These are phyloP conservation scores for Apocheima hispidaria DNA, from an alignment of 2,888 invertebrate species.

Conservation along the genomic window DNA sequence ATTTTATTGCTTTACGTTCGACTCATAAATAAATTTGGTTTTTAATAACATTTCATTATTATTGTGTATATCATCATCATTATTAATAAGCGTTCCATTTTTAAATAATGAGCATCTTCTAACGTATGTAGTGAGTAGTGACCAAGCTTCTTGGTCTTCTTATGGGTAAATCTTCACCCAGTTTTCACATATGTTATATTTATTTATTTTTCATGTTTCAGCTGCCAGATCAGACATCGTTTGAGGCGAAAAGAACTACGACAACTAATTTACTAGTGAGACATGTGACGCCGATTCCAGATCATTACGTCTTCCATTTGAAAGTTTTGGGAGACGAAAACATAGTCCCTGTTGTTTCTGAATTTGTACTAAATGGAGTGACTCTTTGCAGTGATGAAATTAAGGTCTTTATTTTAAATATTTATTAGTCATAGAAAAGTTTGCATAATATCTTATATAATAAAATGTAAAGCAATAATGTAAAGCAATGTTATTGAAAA, in stretches of 20 bases:
- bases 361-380: constrained; percentile 65
- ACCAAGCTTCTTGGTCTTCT: too few species aligned
- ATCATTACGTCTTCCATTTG: constrained; percentile 62
- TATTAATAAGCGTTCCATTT: too few species aligned
- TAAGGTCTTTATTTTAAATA: constrained; percentile 57
- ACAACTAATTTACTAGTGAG: constrained; percentile 58
- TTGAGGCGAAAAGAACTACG: constrained; percentile 51
- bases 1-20: too few species aligned
- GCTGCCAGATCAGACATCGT: constrained; percentile 39
- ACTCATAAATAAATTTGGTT: too few species aligned
- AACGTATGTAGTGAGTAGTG: too few species aligned
- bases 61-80: too few species aligned
- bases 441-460: background rate
- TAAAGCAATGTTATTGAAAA: too few species aligned
- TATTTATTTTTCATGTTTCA: constrained; percentile 7
- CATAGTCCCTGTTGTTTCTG: constrained; percentile 60
- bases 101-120: too few species aligned
- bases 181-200: background rate
- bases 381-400: constrained; percentile 67
- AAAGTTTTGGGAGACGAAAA: constrained; percentile 48
- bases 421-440: background rate
- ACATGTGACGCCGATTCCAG: constrained; percentile 53
- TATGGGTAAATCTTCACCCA: background rate
- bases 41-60: too few species aligned
- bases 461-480: too few species aligned